Conservation (phyloP, 2,797 vertebrate species). For the Manis crassicaudata region DNA sequence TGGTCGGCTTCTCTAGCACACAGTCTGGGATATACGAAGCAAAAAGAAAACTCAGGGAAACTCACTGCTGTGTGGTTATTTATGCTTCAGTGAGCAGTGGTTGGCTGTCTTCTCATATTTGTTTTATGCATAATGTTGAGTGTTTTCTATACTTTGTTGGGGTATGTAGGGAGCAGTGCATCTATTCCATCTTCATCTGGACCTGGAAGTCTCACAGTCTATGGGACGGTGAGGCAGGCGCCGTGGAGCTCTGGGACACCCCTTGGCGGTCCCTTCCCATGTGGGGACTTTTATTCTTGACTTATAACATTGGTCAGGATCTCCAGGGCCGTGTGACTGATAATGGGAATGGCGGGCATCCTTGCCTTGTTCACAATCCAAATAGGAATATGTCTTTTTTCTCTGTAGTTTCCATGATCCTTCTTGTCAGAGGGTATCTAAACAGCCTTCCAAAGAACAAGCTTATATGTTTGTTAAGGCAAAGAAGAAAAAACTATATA, state of each 20-base stretch:
- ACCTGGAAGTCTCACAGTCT: not conserved
- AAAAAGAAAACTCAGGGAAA: not conserved
- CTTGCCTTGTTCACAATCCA: not conserved
- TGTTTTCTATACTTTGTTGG: not conserved
- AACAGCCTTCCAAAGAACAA: not conserved
- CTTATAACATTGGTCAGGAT: not conserved
- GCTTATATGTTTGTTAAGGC: too few relatives aligned
- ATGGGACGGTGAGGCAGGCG: not conserved
- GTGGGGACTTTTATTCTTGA: not conserved
- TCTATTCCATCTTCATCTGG: not conserved
- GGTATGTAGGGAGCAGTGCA: not conserved
- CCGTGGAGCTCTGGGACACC: not conserved
- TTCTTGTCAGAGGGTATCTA: not conserved
- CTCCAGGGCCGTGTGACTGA: not conserved
- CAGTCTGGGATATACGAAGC: too few relatives aligned
- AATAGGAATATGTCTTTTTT: not conserved
- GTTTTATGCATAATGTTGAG: not conserved
- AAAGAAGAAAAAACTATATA: fast-evolving
- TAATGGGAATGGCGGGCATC: fast-evolving
- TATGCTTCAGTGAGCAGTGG: too few relatives aligned
- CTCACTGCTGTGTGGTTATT: too few relatives aligned
- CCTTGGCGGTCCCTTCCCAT: not conserved
- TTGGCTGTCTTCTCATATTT: not conserved
- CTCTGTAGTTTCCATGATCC: too few relatives aligned
- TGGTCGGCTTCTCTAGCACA: not conserved